Conservation (phyloP, 2,888 invertebrate genomes). For the Lasioglossum morio region DNA sequence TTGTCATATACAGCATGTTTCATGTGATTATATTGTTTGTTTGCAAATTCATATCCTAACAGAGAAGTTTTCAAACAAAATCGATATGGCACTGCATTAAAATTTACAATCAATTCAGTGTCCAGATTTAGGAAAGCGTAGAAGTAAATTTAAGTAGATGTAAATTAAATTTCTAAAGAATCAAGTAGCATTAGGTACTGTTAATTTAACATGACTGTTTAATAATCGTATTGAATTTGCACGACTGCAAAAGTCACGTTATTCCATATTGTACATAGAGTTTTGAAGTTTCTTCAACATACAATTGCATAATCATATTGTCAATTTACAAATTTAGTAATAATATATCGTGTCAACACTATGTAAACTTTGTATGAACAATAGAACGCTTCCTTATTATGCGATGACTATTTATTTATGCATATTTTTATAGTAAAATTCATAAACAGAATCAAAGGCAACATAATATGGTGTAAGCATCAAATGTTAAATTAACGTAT, state of each 20-base stretch:
- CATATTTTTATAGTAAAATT: conserved; percentile 22
- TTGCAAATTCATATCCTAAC: neutral
- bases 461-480: conserved; percentile 25
- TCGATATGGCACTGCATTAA: neutral
- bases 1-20: conserved; percentile 14
- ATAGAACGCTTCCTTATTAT: conserved; percentile 31
- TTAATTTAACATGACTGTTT: conserved; percentile 40
- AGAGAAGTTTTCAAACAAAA: neutral
- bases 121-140: conserved; percentile 50
- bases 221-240: conserved; percentile 30
- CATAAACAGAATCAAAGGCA: conserved; percentile 11
- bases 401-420: conserved; percentile 16
- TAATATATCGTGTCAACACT: conserved; percentile 72
- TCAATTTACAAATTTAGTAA: conserved; percentile 33
- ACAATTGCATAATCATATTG: conserved; percentile 42
- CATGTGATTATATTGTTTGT: neutral
- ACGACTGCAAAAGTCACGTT: conserved; percentile 15
- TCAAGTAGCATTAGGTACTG: conserved; percentile 21
- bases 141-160: neutral
- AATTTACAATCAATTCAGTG: neutral
- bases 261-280: neutral
- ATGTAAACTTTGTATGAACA: conserved; percentile 80
- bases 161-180: conserved; percentile 26
- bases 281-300: conserved; percentile 10
- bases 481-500: neutral